Evolutionary conservation across 1,140 invertebrate genomes (phyloP).

Genomic region (Polyergus mexicanus): DNA sequence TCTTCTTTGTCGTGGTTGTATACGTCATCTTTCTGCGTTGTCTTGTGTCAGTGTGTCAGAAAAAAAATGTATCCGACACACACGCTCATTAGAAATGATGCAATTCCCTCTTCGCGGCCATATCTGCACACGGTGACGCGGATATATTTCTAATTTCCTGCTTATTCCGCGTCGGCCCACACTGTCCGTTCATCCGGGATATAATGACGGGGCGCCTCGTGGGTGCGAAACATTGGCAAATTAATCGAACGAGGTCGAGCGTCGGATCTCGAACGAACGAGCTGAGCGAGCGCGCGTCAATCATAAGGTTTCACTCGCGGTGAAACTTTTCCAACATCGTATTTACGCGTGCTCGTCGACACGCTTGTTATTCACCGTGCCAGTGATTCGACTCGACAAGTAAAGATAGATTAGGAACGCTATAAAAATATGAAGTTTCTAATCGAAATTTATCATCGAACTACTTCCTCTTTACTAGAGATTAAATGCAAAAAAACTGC

Average conservation of each 20-base stretch:
- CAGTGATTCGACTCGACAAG: neutral
- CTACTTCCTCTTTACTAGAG: neutral
- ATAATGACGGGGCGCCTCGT: conserved; percentile 67
- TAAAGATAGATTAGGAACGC: neutral
- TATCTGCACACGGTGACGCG: conserved; percentile 56
- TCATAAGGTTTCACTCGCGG: conserved; percentile 66
- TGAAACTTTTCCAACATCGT: conserved; percentile 67
- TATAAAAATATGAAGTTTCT: neutral
- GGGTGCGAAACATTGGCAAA: conserved; percentile 73
- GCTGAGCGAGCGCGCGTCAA: conserved; percentile 30
- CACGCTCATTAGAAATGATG: conserved; percentile 32
- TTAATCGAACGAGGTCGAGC: conserved; percentile 72
- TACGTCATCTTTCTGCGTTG: neutral
- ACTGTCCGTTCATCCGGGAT: conserved; percentile 66
- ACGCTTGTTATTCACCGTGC: conserved; percentile 20
- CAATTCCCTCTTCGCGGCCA: conserved; percentile 42
- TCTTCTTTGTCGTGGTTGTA: neutral
- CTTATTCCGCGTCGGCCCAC: conserved; percentile 67
- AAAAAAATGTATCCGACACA: conserved; percentile 14
- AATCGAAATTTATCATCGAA: neutral
- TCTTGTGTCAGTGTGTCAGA: neutral
- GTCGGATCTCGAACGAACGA: conserved; percentile 50
- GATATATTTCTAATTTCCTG: conserved; percentile 75
- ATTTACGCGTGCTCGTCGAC: conserved; percentile 10
- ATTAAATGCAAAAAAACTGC: neutral